Evolutionary conservation across 2,113 vertebrate genomes (phyloP).

Genomic region (Sinocyclocheilus anophthalmus): DNA sequence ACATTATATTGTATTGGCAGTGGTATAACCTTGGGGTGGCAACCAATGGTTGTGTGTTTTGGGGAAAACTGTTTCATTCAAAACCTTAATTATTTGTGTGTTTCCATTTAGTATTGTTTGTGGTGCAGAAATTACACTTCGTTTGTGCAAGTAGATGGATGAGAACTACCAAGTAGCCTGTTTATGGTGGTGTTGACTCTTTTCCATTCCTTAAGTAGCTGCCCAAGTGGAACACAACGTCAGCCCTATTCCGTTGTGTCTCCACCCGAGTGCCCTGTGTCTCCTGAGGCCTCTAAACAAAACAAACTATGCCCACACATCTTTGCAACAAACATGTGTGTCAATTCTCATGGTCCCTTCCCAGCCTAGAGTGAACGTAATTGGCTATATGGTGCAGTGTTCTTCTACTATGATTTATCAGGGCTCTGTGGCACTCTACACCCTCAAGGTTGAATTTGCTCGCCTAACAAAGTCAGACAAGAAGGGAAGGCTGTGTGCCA

Average conservation of each 20-base stretch:
- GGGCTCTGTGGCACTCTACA: conserved; percentile 27
- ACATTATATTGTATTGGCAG: too few relatives aligned
- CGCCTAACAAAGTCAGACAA: conserved; percentile 49
- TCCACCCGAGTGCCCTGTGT: background rate
- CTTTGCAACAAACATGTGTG: conserved; percentile 22
- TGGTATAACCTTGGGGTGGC: too few relatives aligned
- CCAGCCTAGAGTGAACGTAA: conserved; percentile 51
- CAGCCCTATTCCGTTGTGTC: background rate
- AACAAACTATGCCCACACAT: background rate
- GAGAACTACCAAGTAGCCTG: background rate
- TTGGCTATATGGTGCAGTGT: conserved; percentile 53
- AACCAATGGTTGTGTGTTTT: background rate
- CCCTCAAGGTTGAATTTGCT: conserved; percentile 46
- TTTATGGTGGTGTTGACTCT: background rate
- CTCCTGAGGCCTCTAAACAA: background rate
- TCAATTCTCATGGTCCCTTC: conserved; percentile 36
- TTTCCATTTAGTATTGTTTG: background rate
- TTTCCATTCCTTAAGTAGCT: background rate
- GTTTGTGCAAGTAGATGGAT: too few relatives aligned
- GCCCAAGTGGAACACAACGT: background rate
- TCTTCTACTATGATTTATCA: conserved; percentile 56
- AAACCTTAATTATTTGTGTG: background rate
- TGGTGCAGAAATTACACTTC: background rate
- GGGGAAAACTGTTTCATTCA: background rate
- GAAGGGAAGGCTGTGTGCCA: conserved; percentile 41